Conservation (phyloP, 2,888 invertebrate species). For the Drosophila pseudotakahashii region DNA sequence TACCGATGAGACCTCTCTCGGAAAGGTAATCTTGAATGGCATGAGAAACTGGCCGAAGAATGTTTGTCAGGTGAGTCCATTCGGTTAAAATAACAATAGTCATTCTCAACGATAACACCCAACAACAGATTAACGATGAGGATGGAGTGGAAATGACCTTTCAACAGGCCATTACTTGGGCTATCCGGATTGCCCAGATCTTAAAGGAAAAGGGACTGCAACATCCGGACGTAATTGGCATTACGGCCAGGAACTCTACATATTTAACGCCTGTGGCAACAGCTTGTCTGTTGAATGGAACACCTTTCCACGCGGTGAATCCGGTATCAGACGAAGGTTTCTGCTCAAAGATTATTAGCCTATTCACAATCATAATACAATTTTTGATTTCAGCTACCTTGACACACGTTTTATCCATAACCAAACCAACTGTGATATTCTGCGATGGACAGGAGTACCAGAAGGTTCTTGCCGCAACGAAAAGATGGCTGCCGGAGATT, state of each 20-base stretch:
- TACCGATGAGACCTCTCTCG: slow-evolving; percentile 57
- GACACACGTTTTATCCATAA: slow-evolving; percentile 44
- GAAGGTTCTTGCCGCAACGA: slow-evolving; percentile 44
- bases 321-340: slow-evolving; percentile 66
- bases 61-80: slow-evolving; percentile 57
- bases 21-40: slow-evolving; percentile 53
- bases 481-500: slow-evolving; percentile 47
- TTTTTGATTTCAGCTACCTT: slow-evolving; percentile 38
- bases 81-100: too few species aligned
- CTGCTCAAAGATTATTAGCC: background rate
- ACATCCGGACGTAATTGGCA: slow-evolving; percentile 72
- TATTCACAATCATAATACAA: too few species aligned
- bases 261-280: slow-evolving; percentile 71
- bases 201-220: slow-evolving; percentile 65
- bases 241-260: slow-evolving; percentile 69
- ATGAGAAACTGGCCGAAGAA: slow-evolving; percentile 72
- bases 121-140: slow-evolving; percentile 62
- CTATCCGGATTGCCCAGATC: slow-evolving; percentile 72
- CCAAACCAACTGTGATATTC: slow-evolving; percentile 60
- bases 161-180: slow-evolving; percentile 63
- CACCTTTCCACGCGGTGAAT: slow-evolving; percentile 72
- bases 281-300: slow-evolving; percentile 69
- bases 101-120: background rate
- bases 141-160: slow-evolving; percentile 69
- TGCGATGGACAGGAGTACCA: slow-evolving; percentile 56